Percentiles rank a stretch among this genome's conserved stretches.
phyloP scores from a whole-genome alignment of 2,797 vertebrate species.

The Hypotaenidia okinawae region DNA sequence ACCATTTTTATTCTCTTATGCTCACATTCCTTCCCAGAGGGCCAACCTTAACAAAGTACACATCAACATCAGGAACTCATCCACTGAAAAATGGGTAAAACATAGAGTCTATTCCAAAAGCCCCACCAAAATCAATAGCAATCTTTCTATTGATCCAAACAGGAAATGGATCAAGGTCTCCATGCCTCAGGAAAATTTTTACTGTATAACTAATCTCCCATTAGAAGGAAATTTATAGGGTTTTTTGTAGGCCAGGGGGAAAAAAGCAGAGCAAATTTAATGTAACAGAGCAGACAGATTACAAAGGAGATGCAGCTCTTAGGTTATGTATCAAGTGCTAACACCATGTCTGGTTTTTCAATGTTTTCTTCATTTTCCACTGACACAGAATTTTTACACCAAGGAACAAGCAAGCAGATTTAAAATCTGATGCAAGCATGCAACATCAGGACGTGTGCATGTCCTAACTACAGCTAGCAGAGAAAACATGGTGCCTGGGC shows the following conservation, averaged over 20 bases:
- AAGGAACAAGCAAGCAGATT: neutral
- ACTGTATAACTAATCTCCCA: neutral
- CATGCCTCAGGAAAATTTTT: neutral
- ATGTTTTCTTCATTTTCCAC: neutral
- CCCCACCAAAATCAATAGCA: neutral
- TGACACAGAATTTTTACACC: neutral
- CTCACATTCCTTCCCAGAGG: neutral
- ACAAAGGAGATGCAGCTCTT: neutral
- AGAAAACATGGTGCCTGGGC: neutral
- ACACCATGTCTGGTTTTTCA: neutral
- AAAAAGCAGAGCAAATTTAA: neutral
- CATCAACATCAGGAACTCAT: neutral
- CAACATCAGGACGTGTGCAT: no score
- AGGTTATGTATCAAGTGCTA: neutral
- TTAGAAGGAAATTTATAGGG: neutral
- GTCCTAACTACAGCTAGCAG: neutral
- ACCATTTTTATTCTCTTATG: neutral
- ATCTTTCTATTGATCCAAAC: neutral
- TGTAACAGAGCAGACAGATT: neutral
- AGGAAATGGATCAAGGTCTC: neutral
- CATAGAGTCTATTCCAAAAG: neutral
- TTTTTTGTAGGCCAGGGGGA: rapidly evolving
- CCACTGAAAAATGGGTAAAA: neutral
- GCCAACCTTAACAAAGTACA: neutral
- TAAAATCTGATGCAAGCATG: no score